These are phyloP conservation scores for Oncorhynchus nerka DNA, from an alignment of 2,113 vertebrate genomes.

Conservation along the genomic window DNA sequence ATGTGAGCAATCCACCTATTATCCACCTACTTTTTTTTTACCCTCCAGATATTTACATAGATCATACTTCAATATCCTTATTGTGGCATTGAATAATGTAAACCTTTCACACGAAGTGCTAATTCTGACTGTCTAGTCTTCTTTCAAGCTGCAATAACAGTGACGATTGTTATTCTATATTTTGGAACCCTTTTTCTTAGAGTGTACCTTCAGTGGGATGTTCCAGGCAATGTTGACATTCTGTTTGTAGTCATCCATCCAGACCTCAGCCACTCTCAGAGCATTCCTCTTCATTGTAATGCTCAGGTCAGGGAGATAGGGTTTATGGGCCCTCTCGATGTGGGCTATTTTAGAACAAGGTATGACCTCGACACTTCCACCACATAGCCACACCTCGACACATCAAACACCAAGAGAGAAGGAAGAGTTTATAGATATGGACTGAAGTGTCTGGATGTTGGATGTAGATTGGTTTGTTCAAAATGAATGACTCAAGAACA, in stretches of 20 bases:
- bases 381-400: conserved; percentile 77
- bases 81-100: no score
- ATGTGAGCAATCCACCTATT: not conserved
- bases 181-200: conserved; percentile 58
- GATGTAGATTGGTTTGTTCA: no score
- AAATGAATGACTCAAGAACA: no score
- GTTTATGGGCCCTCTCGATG: conserved; percentile 77
- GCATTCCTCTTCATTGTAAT: conserved; percentile 52
- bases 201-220: conserved; percentile 45
- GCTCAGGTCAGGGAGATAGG: conserved; percentile 66
- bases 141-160: not conserved
- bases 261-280: conserved; percentile 33
- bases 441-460: no score
- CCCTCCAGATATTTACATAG: not conserved
- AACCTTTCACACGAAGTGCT: no score
- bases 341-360: conserved; percentile 77
- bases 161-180: no score
- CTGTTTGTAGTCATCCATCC: conserved; percentile 79
- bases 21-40: not conserved
- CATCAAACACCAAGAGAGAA: not conserved
- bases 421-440: not conserved
- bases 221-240: conserved; percentile 77
- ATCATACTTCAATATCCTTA: not conserved
- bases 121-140: no score
- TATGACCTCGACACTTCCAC: conserved; percentile 77